Conservation (phyloP, 2,113 vertebrate species). For the Bothrops jararaca region DNA sequence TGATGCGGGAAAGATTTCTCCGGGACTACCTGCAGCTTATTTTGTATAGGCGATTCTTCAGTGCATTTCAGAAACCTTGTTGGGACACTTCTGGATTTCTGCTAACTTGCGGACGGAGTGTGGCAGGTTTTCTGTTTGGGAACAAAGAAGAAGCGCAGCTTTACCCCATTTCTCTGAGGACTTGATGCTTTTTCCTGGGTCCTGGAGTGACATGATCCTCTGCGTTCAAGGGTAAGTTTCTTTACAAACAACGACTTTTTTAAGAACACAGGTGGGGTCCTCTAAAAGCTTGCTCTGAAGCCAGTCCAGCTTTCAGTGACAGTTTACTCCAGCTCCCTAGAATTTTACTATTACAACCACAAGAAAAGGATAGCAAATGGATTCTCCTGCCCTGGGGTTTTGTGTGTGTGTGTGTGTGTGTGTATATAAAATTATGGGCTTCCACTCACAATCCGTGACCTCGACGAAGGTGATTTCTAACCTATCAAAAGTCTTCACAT, state of each 20-base stretch:
- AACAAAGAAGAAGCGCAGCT: slow-evolving; percentile 2
- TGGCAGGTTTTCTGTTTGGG: slow-evolving; percentile 1
- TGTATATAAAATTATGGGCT: not conserved
- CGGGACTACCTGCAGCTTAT: not conserved
- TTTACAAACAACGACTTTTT: not conserved
- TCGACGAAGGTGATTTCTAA: not conserved
- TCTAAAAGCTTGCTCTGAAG: not conserved
- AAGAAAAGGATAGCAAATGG: not conserved
- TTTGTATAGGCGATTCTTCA: not conserved
- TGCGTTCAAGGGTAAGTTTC: slow-evolving; percentile 75
- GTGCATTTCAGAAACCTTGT: not conserved
- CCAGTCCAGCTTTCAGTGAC: not conserved
- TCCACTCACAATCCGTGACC: not conserved
- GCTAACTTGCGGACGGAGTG: not conserved
- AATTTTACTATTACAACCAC: not conserved
- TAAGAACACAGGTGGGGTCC: not conserved
- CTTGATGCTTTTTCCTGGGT: slow-evolving; percentile 66
- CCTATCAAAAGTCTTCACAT: not conserved
- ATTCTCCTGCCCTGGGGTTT: not conserved
- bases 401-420: too few relatives aligned
- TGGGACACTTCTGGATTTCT: slow-evolving; percentile 9
- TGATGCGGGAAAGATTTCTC: not conserved
- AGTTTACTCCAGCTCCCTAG: not conserved
- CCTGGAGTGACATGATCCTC: slow-evolving; percentile 77
- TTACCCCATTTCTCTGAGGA: slow-evolving; percentile 32